Evolutionary conservation across 2,113 vertebrate species (phyloP).

Genomic region (Leptobrachium leishanense): DNA sequence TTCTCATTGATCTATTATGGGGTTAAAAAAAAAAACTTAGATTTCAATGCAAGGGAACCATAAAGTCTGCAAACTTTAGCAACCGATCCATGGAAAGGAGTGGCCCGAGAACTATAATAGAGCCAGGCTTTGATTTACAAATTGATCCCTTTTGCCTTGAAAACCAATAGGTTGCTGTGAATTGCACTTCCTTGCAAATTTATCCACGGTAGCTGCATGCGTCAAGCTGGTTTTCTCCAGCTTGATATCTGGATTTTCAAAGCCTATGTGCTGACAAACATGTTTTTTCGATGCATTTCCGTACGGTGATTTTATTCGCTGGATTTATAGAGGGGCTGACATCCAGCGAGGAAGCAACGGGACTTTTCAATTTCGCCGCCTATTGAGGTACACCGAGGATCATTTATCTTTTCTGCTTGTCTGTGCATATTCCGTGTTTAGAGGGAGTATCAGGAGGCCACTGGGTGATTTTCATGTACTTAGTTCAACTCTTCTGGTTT

Average conservation of each 20-base stretch:
- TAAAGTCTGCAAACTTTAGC: not conserved
- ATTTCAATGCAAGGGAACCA: not conserved
- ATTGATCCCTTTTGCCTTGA: not conserved
- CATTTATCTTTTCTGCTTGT: conserved; percentile 44
- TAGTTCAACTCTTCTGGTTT: conserved; percentile 14
- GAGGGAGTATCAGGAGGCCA: conserved; percentile 19
- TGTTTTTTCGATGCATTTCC: not conserved
- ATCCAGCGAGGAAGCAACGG: conserved; percentile 25
- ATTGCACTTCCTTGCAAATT: not conserved
- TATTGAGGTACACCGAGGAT: conserved; percentile 41
- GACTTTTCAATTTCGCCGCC: conserved; percentile 21
- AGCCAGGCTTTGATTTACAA: not conserved
- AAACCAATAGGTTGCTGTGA: not conserved
- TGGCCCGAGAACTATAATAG: not conserved
- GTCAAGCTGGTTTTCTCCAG: not conserved
- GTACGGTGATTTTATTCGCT: conserved; percentile 23
- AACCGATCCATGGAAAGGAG: not conserved
- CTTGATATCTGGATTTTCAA: conserved; percentile 7
- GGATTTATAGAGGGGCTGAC: conserved; percentile 21
- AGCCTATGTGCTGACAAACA: conserved; percentile 7
- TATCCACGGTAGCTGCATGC: not conserved
- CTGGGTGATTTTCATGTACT: conserved; percentile 11
- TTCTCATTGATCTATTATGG: not conserved
- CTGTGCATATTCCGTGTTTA: conserved; percentile 31
- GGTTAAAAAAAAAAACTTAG: not conserved